These are phyloP conservation scores for Steinernema hermaphroditum DNA, from an alignment of 2,888 invertebrate genomes.

Conservation along the genomic window DNA sequence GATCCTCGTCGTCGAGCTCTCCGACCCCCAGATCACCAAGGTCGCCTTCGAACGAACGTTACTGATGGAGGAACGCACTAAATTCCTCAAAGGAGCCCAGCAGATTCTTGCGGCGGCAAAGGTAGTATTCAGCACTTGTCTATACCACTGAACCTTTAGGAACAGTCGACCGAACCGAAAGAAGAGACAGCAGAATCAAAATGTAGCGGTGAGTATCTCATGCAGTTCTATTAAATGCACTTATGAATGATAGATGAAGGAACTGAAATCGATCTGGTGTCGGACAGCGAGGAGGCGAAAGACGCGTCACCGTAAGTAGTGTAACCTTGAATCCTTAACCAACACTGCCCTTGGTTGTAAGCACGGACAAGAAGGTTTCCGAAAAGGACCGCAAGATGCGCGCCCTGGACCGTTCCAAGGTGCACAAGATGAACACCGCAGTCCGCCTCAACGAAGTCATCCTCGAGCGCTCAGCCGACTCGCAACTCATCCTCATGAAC, in stretches of 20 bases:
- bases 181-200: too few species aligned
- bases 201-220: too few species aligned
- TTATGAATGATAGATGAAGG: too few species aligned
- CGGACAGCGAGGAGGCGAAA: neutral
- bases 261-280: neutral
- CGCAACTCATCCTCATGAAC: slow-evolving; percentile 96
- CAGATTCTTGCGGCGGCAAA: slow-evolving; percentile 49
- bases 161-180: too few species aligned
- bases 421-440: slow-evolving; percentile 98
- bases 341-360: too few species aligned
- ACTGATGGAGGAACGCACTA: slow-evolving; percentile 98
- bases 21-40: slow-evolving; percentile 94
- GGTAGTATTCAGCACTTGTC: neutral
- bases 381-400: neutral
- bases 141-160: neutral
- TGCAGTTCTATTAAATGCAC: too few species aligned
- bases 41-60: slow-evolving; percentile 97
- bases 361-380: too few species aligned
- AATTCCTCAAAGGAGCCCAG: slow-evolving; percentile 75
- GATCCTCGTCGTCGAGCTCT: slow-evolving; percentile 74
- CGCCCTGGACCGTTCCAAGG: slow-evolving; percentile 66
- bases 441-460: slow-evolving; percentile 97
- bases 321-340: too few species aligned
- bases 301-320: too few species aligned
- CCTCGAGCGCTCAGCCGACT: slow-evolving; percentile 91